Percentiles rank a stretch among this genome's conserved stretches.
phyloP scores from a whole-genome alignment of 2,888 invertebrate genomes.

The Ecliptopera silaceata region DNA sequence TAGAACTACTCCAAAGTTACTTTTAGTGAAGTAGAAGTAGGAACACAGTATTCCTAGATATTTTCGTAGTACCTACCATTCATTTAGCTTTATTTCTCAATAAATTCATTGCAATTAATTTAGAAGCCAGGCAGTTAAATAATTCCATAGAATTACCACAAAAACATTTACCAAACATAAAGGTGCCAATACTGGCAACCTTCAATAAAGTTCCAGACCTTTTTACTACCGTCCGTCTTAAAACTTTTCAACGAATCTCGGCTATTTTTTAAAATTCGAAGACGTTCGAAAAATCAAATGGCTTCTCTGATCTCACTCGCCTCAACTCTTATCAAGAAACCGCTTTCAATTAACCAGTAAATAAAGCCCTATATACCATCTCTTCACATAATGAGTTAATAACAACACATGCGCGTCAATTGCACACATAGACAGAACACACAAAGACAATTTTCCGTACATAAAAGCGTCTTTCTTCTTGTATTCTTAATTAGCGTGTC shows the following conservation, averaged over 20 bases:
- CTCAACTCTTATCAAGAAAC: slow-evolving; percentile 70
- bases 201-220: slow-evolving; percentile 30
- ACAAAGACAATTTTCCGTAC: slow-evolving; percentile 65
- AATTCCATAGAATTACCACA: not conserved
- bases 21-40: too few species aligned
- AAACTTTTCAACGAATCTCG: slow-evolving; percentile 21
- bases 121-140: not conserved
- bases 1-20: too few species aligned
- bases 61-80: too few species aligned
- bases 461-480: slow-evolving; percentile 85
- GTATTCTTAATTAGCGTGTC: slow-evolving; percentile 88
- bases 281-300: slow-evolving; percentile 29
- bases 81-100: too few species aligned
- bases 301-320: slow-evolving; percentile 52
- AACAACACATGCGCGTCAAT: slow-evolving; percentile 69
- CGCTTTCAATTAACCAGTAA: slow-evolving; percentile 81
- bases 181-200: slow-evolving; percentile 25
- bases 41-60: too few species aligned
- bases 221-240: slow-evolving; percentile 13
- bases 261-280: slow-evolving; percentile 11
- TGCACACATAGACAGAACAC: slow-evolving; percentile 57
- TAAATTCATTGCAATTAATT: not conserved
- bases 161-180: not conserved
- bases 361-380: slow-evolving; percentile 78
- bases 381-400: slow-evolving; percentile 83